Conservation (phyloP, 2,797 vertebrate genomes). For the Sparidentex hasta region DNA sequence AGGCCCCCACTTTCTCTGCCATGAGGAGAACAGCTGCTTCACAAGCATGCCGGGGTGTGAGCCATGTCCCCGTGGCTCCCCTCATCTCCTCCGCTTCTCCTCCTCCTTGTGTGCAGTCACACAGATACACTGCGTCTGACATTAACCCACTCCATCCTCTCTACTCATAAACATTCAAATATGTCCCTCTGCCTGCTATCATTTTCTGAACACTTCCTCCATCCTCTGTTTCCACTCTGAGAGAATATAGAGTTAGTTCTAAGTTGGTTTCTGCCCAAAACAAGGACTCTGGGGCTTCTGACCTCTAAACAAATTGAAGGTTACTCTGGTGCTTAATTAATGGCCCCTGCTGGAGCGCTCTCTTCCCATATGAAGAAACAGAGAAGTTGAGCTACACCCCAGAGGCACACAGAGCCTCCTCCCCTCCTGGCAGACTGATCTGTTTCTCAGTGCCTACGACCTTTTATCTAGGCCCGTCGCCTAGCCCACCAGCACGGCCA, state of each 20-base stretch:
- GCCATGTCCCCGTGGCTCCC: constrained; percentile 72
- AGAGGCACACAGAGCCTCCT: constrained; percentile 63
- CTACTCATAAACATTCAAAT: constrained; percentile 43
- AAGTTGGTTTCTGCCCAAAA: constrained; percentile 51
- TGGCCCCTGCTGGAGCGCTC: constrained; percentile 62
- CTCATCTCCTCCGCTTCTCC: constrained; percentile 63
- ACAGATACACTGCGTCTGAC: constrained; percentile 56
- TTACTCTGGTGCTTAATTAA: constrained; percentile 76
- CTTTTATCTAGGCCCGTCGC: constrained; percentile 80
- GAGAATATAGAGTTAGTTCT: constrained; percentile 30
- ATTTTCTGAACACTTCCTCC: constrained; percentile 16
- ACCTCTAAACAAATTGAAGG: constrained; percentile 78
- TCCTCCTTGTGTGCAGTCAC: constrained; percentile 49
- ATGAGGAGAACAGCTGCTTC: constrained; percentile 84
- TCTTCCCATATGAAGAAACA: constrained; percentile 50
- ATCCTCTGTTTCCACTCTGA: constrained; percentile 4
- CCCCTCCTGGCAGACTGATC: constrained; percentile 75
- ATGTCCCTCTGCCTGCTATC: not conserved
- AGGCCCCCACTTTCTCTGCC: constrained; percentile 69
- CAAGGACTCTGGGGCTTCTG: constrained; percentile 50
- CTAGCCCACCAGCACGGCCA: constrained; percentile 81
- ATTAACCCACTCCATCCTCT: constrained; percentile 51
- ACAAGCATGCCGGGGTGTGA: constrained; percentile 72
- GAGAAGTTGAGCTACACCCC: constrained; percentile 70
- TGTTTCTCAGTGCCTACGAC: constrained; percentile 77